These are phyloP conservation scores for Craniophora ligustri DNA, from an alignment of 2,888 invertebrate species.

Conservation along the genomic window DNA sequence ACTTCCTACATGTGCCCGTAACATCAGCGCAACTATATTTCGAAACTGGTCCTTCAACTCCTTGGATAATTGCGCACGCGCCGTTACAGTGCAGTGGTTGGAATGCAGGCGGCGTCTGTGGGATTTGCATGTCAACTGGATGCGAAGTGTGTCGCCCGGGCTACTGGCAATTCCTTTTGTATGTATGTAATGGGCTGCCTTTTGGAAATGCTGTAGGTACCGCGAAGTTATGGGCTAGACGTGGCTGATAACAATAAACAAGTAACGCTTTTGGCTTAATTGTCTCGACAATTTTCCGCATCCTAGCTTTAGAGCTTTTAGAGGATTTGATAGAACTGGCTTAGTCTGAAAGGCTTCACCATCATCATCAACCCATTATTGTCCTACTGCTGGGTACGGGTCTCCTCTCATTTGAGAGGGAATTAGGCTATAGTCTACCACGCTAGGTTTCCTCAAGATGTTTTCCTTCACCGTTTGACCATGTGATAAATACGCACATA, in stretches of 20 bases:
- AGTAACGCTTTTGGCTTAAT: not conserved
- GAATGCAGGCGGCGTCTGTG: slow-evolving; percentile 56
- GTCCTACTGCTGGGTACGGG: no score
- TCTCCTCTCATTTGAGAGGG: no score
- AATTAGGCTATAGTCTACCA: no score
- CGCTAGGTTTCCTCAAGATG: no score
- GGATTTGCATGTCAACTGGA: slow-evolving; percentile 64
- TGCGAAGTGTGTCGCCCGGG: slow-evolving; percentile 57
- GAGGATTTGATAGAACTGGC: no score
- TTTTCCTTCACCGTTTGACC: no score
- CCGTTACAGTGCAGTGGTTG: slow-evolving; percentile 55
- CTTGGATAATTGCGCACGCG: slow-evolving; percentile 40
- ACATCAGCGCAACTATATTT: slow-evolving; percentile 36
- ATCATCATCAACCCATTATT: no score
- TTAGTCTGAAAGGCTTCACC: no score
- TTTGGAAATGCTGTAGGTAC: slow-evolving; percentile 18
- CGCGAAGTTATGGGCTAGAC: slow-evolving; percentile 1
- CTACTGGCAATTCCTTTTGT: slow-evolving; percentile 53
- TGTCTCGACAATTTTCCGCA: no score
- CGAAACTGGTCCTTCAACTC: slow-evolving; percentile 50
- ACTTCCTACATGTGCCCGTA: slow-evolving; percentile 9
- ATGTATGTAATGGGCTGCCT: slow-evolving; percentile 55
- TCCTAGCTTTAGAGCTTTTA: no score
- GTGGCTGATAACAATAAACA: not conserved
- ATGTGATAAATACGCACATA: no score